phyloP scores from a whole-genome alignment of 2,888 invertebrate genomes.

The Aquatica leii region DNA sequence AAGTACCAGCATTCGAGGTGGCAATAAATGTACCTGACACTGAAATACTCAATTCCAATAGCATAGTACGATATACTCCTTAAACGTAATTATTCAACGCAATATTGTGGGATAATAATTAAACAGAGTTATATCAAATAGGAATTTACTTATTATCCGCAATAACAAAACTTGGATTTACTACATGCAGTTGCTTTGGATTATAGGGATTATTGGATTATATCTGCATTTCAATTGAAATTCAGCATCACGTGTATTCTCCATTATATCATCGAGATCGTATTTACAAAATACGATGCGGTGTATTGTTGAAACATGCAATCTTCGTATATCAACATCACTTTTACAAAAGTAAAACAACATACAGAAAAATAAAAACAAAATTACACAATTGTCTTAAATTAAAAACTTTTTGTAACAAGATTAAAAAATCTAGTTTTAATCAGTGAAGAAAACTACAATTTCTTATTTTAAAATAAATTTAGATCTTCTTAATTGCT shows the following conservation, averaged over 20 bases:
- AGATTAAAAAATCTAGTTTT: too few relatives aligned
- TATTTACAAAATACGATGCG: not conserved
- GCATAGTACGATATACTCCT: not conserved
- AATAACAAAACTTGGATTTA: slow-evolving; percentile 9
- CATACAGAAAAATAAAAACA: too few relatives aligned
- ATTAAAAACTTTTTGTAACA: too few relatives aligned
- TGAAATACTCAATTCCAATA: too few relatives aligned
- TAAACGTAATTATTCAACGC: slow-evolving; percentile 5
- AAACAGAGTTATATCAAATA: slow-evolving; percentile 6
- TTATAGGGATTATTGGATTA: slow-evolving; percentile 8
- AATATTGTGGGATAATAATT: slow-evolving; percentile 9
- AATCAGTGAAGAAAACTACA: too few relatives aligned
- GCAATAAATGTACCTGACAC: too few relatives aligned
- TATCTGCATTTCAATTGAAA: slow-evolving; percentile 9
- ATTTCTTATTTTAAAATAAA: too few relatives aligned
- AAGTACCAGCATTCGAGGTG: too few relatives aligned
- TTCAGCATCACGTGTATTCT: slow-evolving; percentile 4
- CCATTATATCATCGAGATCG: not conserved
- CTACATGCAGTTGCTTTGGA: slow-evolving; percentile 10
- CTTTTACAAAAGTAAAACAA: too few relatives aligned
- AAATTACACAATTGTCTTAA: too few relatives aligned
- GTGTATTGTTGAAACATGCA: not conserved
- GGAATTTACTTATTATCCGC: slow-evolving; percentile 8
- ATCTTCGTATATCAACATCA: too few relatives aligned
- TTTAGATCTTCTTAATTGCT: too few relatives aligned